These are phyloP conservation scores for Trogon melanurus DNA, from an alignment of 2,113 vertebrate genomes.

Conservation along the genomic window DNA sequence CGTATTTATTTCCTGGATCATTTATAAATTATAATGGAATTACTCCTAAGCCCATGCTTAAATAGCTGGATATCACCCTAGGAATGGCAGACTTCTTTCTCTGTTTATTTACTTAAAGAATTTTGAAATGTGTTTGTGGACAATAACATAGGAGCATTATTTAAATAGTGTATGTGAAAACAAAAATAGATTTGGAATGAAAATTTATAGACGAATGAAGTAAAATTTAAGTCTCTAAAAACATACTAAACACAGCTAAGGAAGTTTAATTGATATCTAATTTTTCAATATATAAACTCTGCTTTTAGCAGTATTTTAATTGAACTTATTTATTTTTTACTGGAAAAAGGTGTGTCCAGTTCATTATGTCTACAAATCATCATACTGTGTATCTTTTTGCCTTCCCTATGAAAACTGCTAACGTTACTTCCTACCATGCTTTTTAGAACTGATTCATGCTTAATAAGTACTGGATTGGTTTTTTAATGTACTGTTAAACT, in stretches of 20 bases:
- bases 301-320: not conserved
- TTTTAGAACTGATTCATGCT: not conserved
- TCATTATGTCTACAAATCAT: not conserved
- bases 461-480: not conserved
- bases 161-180: not conserved
- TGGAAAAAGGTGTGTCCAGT: not conserved
- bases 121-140: constrained; percentile 37
- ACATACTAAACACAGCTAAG: not conserved
- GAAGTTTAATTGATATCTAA: not conserved
- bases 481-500: not conserved
- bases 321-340: not conserved
- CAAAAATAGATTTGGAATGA: not conserved
- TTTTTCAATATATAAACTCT: not conserved
- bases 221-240: not conserved
- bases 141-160: not conserved
- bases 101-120: constrained; percentile 2
- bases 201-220: not conserved
- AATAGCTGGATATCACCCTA: constrained; percentile 12
- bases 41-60: not conserved
- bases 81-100: not conserved
- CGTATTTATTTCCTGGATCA: constrained; percentile 16
- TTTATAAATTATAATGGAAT: constrained; percentile 10
- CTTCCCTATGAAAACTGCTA: not conserved
- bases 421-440: not conserved
- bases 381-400: not conserved